Conservation (phyloP, 53 echinoderm and acorn worm species). For the Glandiceps talaboti region DNA sequence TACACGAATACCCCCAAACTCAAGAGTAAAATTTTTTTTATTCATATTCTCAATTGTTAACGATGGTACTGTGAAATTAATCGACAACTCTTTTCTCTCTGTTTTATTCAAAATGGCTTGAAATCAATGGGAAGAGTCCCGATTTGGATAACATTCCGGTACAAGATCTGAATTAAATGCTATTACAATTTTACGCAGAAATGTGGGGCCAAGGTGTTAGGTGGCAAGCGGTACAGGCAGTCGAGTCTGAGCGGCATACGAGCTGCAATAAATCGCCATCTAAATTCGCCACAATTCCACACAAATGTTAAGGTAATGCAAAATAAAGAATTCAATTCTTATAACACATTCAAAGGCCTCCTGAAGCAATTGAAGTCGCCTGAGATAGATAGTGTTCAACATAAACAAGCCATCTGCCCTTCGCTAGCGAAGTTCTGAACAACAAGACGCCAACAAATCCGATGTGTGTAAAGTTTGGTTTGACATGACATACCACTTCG, state of each 20-base stretch:
- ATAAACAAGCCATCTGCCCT: no score
- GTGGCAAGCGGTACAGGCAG: background rate
- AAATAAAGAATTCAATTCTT: background rate
- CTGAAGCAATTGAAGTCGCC: no score
- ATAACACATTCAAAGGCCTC: background rate
- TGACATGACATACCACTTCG: no score
- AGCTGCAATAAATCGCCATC: background rate
- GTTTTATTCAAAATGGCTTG: background rate
- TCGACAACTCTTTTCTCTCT: no score
- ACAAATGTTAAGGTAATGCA: background rate
- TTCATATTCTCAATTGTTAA: no score
- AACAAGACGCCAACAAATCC: no score
- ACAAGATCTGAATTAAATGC: background rate
- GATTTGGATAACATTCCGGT: background rate
- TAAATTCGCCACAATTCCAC: background rate
- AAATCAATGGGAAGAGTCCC: background rate
- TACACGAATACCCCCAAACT: no score
- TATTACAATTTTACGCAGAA: background rate
- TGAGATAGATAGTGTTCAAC: no score
- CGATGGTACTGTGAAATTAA: no score
- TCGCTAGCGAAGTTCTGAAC: no score
- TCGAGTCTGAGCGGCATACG: background rate
- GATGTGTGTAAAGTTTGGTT: no score
- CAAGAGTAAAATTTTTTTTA: no score
- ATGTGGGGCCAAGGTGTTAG: background rate